Evolutionary conservation across 2,888 invertebrate species (phyloP).

Genomic region (Spodoptera littoralis): DNA sequence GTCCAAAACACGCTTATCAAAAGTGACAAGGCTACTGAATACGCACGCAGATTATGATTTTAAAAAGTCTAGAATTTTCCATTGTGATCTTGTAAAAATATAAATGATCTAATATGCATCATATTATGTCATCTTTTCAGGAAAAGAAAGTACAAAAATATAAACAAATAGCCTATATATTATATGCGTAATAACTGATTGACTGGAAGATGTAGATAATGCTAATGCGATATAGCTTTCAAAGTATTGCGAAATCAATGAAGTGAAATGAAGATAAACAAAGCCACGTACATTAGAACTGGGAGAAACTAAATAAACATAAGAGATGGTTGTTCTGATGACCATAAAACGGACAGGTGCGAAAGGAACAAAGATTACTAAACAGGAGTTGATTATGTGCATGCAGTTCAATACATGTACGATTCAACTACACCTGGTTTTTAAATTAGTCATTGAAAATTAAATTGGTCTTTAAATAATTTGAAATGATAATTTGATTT

Average conservation of each 20-base stretch:
- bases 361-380: not conserved
- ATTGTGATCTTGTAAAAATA: slow-evolving; percentile 6
- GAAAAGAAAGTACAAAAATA: not conserved
- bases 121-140: slow-evolving; percentile 4
- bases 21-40: slow-evolving; percentile 35
- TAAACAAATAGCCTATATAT: too few relatives aligned
- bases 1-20: slow-evolving; percentile 50
- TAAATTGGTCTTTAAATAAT: too few relatives aligned
- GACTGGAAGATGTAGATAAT: not conserved
- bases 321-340: slow-evolving; percentile 7
- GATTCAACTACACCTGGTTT: not conserved
- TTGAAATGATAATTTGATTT: too few relatives aligned
- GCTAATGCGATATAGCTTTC: slow-evolving; percentile 9
- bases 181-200: too few relatives aligned
- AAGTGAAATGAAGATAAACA: slow-evolving; percentile 19
- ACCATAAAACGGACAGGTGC: slow-evolving; percentile 1
- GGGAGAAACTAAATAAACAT: slow-evolving; percentile 13
- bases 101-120: not conserved
- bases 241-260: slow-evolving; percentile 19
- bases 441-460: too few relatives aligned
- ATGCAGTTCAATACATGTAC: too few relatives aligned
- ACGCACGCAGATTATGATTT: slow-evolving; percentile 30
- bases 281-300: slow-evolving; percentile 2
- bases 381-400: not conserved
- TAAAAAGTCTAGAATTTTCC: slow-evolving; percentile 38